Percentiles rank a stretch among this genome's conserved stretches.
phyloP scores from a whole-genome alignment of 35 echinoderm and acorn worm genomes.

The Antedon bifida region DNA sequence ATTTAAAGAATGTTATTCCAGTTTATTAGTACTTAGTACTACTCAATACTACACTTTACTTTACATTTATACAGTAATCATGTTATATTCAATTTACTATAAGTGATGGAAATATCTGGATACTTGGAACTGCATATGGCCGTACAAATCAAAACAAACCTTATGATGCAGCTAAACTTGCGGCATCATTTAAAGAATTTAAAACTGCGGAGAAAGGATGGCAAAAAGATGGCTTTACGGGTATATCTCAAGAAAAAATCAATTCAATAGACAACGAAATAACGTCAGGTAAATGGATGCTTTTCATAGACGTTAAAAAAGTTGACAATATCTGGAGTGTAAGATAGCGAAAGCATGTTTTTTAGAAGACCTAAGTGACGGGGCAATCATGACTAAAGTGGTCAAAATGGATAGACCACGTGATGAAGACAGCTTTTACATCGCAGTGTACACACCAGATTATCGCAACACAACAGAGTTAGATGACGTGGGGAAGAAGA shows the following conservation, averaged over 20 bases:
- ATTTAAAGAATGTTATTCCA: too few species aligned
- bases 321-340: not conserved
- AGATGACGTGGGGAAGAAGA: not conserved
- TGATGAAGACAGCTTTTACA: not conserved
- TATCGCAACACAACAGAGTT: not conserved
- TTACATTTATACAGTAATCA: too few species aligned
- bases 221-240: not conserved
- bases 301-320: not conserved
- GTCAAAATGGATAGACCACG: not conserved
- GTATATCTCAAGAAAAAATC: not conserved
- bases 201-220: not conserved
- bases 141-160: not conserved
- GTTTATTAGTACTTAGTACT: too few species aligned
- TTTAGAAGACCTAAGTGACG: not conserved
- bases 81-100: too few species aligned
- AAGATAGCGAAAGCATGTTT: not conserved
- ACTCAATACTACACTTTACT: too few species aligned
- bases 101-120: not conserved
- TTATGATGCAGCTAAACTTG: not conserved
- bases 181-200: not conserved
- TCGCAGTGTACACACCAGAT: not conserved
- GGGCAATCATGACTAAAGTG: not conserved
- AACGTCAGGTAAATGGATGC: not conserved
- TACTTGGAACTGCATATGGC: not conserved
- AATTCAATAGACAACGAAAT: not conserved